phyloP scores from a whole-genome alignment of 1,140 invertebrate genomes.

The Drosophila micromelanica region DNA sequence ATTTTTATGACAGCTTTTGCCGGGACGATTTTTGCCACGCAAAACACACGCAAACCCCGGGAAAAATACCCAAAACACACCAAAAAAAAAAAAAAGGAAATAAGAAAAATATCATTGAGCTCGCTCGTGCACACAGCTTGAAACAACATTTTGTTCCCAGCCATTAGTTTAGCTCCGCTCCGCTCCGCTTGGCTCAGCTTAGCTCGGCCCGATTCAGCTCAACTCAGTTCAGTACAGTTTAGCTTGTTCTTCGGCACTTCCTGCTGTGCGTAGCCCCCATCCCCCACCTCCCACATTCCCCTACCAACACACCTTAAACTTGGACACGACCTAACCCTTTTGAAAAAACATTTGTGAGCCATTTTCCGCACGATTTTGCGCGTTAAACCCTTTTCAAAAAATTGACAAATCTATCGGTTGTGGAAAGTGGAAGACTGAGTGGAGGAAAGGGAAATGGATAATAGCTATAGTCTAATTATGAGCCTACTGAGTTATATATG shows the following conservation, averaged over 20 bases:
- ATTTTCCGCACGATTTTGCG: conserved; percentile 71
- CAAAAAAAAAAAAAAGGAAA: conserved; percentile 41
- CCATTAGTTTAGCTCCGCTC: conserved; percentile 69
- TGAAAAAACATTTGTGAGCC: conserved; percentile 28
- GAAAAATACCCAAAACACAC: conserved; percentile 16
- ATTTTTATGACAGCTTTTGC: conserved; percentile 74
- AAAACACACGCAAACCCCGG: conserved; percentile 17
- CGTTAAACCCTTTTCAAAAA: conserved; percentile 45
- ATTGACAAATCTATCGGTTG: conserved; percentile 48
- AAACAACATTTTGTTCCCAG: conserved; percentile 76
- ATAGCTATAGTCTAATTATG: conserved; percentile 39
- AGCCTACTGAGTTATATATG: conserved; percentile 36
- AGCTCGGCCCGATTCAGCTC: conserved; percentile 38
- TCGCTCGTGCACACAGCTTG: conserved; percentile 80
- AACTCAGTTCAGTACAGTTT: conserved; percentile 24
- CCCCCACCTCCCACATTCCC: too few species aligned
- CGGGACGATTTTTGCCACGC: conserved; percentile 12
- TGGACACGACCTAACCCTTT: conserved; percentile 1
- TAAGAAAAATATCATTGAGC: conserved; percentile 70
- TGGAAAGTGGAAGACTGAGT: background rate
- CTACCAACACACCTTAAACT: conserved; percentile 21
- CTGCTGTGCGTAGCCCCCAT: conserved; percentile 42
- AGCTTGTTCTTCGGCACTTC: conserved; percentile 41
- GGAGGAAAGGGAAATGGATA: background rate
- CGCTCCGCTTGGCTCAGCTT: conserved; percentile 38